Evolutionary conservation across 2,888 invertebrate species (phyloP).

Genomic region (Cylindroiulus punctatus): DNA sequence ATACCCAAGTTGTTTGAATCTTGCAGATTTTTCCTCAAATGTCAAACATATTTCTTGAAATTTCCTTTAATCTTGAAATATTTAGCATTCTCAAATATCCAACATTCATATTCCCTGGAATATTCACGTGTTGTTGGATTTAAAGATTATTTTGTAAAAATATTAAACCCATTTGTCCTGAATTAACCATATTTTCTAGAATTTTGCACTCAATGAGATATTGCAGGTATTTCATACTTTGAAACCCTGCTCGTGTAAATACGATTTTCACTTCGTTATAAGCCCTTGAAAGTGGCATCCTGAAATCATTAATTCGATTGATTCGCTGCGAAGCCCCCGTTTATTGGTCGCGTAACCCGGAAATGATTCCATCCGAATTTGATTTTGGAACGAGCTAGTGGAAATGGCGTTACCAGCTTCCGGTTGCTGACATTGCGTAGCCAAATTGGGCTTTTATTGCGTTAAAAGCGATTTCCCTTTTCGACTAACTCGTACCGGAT

Average conservation of each 20-base stretch:
- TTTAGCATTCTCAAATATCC: too few relatives aligned
- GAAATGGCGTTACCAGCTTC: background rate
- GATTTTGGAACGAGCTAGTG: background rate
- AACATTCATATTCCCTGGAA: too few relatives aligned
- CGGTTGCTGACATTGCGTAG: background rate
- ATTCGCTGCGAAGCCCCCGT: background rate
- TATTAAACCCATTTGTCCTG: too few relatives aligned
- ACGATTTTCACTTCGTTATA: background rate
- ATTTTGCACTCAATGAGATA: too few relatives aligned
- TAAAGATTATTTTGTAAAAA: too few relatives aligned
- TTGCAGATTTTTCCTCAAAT: too few relatives aligned
- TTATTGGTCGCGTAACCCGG: background rate
- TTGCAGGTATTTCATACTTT: too few relatives aligned
- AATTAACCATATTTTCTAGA: too few relatives aligned
- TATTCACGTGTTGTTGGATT: too few relatives aligned
- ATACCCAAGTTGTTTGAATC: too few relatives aligned
- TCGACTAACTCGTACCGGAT: slow-evolving; percentile 10
- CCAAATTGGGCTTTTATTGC: background rate
- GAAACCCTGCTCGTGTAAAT: background rate
- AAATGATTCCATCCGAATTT: background rate
- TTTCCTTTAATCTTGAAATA: too few relatives aligned
- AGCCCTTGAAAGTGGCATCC: background rate
- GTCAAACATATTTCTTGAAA: too few relatives aligned
- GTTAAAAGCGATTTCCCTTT: slow-evolving; percentile 8
- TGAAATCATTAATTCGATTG: background rate